Evolutionary conservation across 2,797 vertebrate species (phyloP).

Genomic region (Furcifer pardalis): DNA sequence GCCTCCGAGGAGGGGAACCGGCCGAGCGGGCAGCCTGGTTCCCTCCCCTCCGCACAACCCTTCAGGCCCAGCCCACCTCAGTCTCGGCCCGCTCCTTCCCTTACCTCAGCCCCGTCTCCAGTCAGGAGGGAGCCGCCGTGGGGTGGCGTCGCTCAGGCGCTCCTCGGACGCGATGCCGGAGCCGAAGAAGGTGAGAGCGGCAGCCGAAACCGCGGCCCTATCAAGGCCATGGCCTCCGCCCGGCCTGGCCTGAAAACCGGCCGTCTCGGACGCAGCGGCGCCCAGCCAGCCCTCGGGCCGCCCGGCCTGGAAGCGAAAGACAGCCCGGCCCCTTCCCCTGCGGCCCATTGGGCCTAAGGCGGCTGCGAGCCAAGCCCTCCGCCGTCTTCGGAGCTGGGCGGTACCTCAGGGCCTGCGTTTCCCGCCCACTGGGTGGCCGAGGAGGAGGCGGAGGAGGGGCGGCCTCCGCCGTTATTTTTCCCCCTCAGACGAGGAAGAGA

Average conservation of each 20-base stretch:
- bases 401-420: neutral
- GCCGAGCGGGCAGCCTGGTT: too few species aligned
- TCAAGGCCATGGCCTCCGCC: neutral
- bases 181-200: neutral
- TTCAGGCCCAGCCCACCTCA: neutral
- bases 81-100: neutral
- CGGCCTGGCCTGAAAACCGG: too few species aligned
- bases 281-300: neutral
- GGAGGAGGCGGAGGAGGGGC: neutral
- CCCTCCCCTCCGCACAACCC: neutral
- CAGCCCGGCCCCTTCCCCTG: neutral
- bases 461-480: too few species aligned
- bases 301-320: neutral
- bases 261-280: neutral
- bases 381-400: neutral
- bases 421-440: constrained; percentile 1
- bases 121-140: neutral
- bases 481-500: too few species aligned
- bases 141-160: neutral
- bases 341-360: neutral
- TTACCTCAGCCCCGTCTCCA: neutral
- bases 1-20: too few species aligned
- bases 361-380: neutral
- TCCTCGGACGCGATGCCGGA: too few species aligned
- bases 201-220: neutral